Base-by-base conservation (phyloP, 2,888 invertebrate species). In the Kryphioiulus occultus region DNA sequence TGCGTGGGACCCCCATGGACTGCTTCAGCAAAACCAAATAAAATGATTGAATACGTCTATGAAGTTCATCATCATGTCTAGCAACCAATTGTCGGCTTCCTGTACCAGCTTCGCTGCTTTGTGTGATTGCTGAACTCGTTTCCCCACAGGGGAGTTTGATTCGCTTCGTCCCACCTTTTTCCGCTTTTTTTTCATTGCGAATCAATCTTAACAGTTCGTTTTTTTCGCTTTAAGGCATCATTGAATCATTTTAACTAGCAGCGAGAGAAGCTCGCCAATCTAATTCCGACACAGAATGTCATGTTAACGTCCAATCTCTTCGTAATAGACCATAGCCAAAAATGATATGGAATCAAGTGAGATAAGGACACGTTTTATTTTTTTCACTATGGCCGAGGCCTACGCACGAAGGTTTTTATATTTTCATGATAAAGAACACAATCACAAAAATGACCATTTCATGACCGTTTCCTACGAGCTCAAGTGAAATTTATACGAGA, bases 371-470 rank as follows among this genome's bases (percentile, higher is more conserved):
- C 78, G 78, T 78, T 78, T 78, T 78, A 78, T 78, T 78, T 78
- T 78, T 30, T 30, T 30, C 30, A 1, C 15, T 12, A 32, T 32
- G 78, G 78, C 78, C 30, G 3, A 32, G 78, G 59, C 10, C 59
- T 5, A 26, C 59, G 59, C 22, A 26, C 59, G 2, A 22, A 68
- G 78, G 26, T 78, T 78, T 78, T 30, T 78, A 30, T 78, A 78
- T 78, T 78, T 78, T 78, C 78, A 78, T 78, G 78, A 78, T 78
- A 78, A 78, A 78, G 78, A 78, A 78, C 78, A 78, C 78, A 78
- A 78, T 78, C 78, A 78, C 78, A 78, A 78, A 78, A 78, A 78
- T 78, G 78, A 78, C 78, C 78, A 78, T 78, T 78, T 78, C 78
- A 78, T 78, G 78, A 78, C 30, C 78, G 78, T 78, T 78, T 78